Conservation (phyloP, 2,888 invertebrate species). For the Orchesellides sinensis region DNA sequence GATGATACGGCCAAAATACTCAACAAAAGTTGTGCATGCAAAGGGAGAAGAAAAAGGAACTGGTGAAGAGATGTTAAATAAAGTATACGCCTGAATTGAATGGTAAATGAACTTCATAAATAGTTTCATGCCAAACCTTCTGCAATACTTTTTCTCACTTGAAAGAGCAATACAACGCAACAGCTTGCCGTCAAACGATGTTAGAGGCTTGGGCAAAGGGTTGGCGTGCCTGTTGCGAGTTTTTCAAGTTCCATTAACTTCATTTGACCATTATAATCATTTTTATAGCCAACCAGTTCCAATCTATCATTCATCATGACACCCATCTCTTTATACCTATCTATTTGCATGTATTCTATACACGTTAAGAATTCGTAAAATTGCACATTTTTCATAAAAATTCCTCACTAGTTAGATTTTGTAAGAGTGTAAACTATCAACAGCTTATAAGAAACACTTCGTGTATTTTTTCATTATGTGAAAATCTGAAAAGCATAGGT, state of each 20-base stretch:
- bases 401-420: not conserved
- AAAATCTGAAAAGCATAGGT: too few relatives aligned
- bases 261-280: constrained; percentile 11
- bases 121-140: not conserved
- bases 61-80: not conserved
- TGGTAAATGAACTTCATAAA: not conserved
- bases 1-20: not conserved
- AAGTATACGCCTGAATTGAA: constrained; percentile 9
- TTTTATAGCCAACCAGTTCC: not conserved
- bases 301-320: not conserved
- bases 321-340: not conserved
- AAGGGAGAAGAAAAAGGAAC: not conserved
- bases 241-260: constrained; percentile 11
- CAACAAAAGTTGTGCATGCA: not conserved
- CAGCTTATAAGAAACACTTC: constrained; percentile 6
- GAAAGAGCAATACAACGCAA: constrained; percentile 16
- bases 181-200: constrained; percentile 25
- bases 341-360: not conserved
- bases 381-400: not conserved
- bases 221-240: constrained; percentile 15
- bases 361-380: not conserved
- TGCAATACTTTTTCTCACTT: not conserved
- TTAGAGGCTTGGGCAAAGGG: not conserved
- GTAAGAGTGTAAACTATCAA: constrained; percentile 22
- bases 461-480: too few relatives aligned